A percentile compares a stretch with the other conserved stretches of the same genome.
These are phyloP conservation scores for Aurelia aurita complex sp. Pacific DNA, from an alignment of 30 jellyfish, hydroid and myxozoan genomes.

Conservation along the genomic window DNA sequence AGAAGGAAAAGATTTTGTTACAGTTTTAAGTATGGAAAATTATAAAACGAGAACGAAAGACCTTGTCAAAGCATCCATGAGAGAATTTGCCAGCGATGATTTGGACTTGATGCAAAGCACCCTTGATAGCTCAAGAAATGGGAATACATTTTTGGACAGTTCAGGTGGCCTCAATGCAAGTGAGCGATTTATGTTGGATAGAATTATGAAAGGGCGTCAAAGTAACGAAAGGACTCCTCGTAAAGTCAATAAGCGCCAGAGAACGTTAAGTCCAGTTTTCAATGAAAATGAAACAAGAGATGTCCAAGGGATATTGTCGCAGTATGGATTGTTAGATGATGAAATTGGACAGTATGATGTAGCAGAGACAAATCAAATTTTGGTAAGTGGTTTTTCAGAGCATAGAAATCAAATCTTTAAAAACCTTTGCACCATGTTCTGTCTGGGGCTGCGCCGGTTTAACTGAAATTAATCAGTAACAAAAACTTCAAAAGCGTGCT, in stretches of 20 bases:
- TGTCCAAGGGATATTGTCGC: conserved; percentile 45
- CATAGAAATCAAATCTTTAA: too few relatives aligned
- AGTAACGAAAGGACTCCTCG: not conserved
- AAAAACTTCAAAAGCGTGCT: too few relatives aligned
- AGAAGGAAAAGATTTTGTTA: conserved; percentile 50
- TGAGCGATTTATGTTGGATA: conserved; percentile 19
- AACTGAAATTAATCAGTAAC: too few relatives aligned
- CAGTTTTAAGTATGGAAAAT: conserved; percentile 42
- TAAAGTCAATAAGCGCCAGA: conserved; percentile 5
- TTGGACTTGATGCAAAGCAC: not conserved
- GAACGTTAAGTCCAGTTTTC: conserved; percentile 9
- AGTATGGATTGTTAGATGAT: conserved; percentile 61
- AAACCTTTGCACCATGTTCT: too few relatives aligned
- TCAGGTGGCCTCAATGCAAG: conserved; percentile 17
- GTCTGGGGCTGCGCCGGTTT: too few relatives aligned
- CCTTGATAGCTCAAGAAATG: conserved; percentile 2
- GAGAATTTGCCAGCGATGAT: conserved; percentile 10
- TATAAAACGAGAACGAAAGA: conserved; percentile 42
- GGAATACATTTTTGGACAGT: conserved; percentile 3
- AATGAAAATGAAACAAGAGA: conserved; percentile 15
- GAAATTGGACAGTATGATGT: conserved; percentile 10
- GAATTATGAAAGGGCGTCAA: conserved; percentile 17
- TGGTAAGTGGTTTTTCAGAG: conserved; percentile 14
- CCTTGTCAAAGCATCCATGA: conserved; percentile 38
- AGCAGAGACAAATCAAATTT: conserved; percentile 26